A percentile compares a stretch with the other conserved stretches of the same genome.
Evolutionary conservation across 2,888 invertebrate species (phyloP).

Genomic region (Eupithecia subfuscata): DNA sequence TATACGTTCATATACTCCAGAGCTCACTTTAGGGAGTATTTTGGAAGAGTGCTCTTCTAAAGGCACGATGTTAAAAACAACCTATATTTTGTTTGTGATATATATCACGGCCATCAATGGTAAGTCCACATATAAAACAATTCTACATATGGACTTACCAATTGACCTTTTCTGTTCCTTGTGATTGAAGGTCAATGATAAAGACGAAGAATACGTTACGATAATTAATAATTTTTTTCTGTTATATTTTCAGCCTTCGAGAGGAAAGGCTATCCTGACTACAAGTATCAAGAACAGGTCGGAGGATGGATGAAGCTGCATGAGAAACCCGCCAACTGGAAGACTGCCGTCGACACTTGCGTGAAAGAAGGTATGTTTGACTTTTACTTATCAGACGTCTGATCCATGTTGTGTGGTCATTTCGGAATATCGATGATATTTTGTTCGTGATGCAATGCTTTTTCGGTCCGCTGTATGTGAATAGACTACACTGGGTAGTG

Average conservation of each 20-base stretch:
- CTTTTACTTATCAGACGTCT: neutral
- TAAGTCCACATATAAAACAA: neutral
- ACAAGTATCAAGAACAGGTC: neutral
- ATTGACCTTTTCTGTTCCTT: neutral
- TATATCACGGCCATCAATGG: constrained; percentile 5
- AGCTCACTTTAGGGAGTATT: constrained; percentile 3
- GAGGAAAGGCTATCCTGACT: neutral
- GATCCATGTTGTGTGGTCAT: neutral
- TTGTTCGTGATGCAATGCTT: neutral
- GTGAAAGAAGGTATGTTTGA: neutral
- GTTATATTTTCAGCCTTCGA: neutral
- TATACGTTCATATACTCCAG: neutral
- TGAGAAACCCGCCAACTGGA: neutral
- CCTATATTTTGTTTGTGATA: constrained; percentile 5
- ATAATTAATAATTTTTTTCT: neutral
- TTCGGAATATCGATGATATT: neutral
- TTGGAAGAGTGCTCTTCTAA: neutral
- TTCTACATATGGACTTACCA: neutral
- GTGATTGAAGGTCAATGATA: neutral
- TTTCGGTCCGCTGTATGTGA: neutral
- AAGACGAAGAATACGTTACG: neutral
- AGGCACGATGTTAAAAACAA: constrained; percentile 11
- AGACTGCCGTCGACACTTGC: neutral
- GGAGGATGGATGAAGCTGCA: constrained; percentile 9
- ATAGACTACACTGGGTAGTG: neutral